phyloP scores from a whole-genome alignment of 2,888 invertebrate genomes.

The Dendrolimus pini region DNA sequence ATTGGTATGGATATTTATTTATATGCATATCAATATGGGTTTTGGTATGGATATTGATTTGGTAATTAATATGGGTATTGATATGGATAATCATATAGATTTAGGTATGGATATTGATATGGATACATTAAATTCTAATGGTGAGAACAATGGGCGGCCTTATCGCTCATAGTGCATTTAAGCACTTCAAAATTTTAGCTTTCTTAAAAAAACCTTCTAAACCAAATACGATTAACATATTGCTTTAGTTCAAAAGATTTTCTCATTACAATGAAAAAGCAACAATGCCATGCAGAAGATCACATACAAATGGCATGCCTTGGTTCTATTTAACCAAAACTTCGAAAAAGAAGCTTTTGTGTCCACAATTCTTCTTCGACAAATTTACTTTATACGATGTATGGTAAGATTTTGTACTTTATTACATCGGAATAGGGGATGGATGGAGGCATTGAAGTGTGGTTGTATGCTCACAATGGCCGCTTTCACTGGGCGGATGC shows the following conservation, averaged over 20 bases:
- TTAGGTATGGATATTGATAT: too few species aligned
- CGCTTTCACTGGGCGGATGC: constrained; percentile 70
- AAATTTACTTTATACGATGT: background rate
- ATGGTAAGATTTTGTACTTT: constrained; percentile 26
- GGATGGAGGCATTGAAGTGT: constrained; percentile 15
- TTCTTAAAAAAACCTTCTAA: too few species aligned
- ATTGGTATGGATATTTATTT: too few species aligned
- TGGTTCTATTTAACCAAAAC: constrained; percentile 21
- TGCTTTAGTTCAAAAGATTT: background rate
- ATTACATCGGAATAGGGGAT: constrained; percentile 24
- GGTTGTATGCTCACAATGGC: constrained; percentile 45
- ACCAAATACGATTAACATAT: too few species aligned
- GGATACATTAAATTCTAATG: too few species aligned
- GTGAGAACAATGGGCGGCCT: too few species aligned
- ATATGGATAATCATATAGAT: too few species aligned
- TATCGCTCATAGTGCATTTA: too few species aligned
- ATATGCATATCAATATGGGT: too few species aligned
- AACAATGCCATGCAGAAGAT: background rate
- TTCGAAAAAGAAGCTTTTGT: constrained; percentile 29
- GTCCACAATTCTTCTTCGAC: background rate
- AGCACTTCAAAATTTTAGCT: too few species aligned
- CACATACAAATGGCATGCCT: background rate
- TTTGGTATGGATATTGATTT: too few species aligned
- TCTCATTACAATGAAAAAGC: background rate
- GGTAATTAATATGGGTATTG: too few species aligned